These are phyloP conservation scores for Sinelater perroti DNA, from an alignment of 2,888 invertebrate species.

Conservation along the genomic window DNA sequence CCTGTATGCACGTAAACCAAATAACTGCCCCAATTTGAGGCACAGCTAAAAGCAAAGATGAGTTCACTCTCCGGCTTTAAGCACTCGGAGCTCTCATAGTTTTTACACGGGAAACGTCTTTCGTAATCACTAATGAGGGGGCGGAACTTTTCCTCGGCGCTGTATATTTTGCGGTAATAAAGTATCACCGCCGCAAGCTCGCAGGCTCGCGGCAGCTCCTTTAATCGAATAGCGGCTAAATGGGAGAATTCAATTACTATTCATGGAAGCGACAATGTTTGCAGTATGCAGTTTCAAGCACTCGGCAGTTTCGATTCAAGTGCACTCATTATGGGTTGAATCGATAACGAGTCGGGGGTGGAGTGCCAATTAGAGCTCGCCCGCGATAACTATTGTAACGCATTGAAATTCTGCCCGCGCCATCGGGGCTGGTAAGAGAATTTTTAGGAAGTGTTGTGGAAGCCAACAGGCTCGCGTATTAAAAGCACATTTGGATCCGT, in stretches of 20 bases:
- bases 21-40: too few species aligned
- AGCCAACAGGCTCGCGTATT: too few species aligned
- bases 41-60: too few species aligned
- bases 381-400: background rate
- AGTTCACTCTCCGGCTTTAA: too few species aligned
- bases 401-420: too few species aligned
- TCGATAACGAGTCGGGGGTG: conserved; percentile 2
- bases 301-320: conserved; percentile 12
- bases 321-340: conserved; percentile 1
- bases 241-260: conserved; percentile 29
- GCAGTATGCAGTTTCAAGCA: conserved; percentile 18
- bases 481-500: too few species aligned
- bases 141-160: background rate
- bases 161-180: conserved; percentile 9
- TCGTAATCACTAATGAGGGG: background rate
- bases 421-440: too few species aligned
- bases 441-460: background rate
- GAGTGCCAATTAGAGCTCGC: background rate
- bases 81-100: too few species aligned
- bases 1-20: too few species aligned
- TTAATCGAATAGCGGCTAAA: conserved; percentile 23
- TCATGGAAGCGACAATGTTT: conserved; percentile 32
- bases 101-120: background rate
- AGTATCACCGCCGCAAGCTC: conserved; percentile 1
- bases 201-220: conserved; percentile 11